Evolutionary conservation across 1,140 invertebrate species (phyloP), one percentile per base, ranked within the genome.

Genomic region (Drosophila lacertosa): DNA sequence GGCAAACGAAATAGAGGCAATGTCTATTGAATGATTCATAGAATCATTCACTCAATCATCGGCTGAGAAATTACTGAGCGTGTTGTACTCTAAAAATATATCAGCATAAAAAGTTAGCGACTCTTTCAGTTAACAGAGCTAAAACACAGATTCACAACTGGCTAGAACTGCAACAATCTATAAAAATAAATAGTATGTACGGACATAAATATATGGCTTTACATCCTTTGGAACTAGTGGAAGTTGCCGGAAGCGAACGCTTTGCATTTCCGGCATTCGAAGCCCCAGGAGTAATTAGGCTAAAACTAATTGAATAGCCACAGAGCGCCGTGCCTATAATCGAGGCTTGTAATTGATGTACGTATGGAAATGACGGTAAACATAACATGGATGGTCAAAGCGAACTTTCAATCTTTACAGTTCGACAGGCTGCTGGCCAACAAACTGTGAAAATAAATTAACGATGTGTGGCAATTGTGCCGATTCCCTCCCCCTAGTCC

Each of bases 161-260:
- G 9, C 37, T 39, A 78, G 37, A 64, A 48, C 26, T 10, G 6
- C 37, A 35, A 44, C 45, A 29, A 33, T 22, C 18, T 39, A 66
- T 63, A 50, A 47, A 63, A 74, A 60, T 24, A 62, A 72, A 77
- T 77, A 53, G 54, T 9, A 57, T 44, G 13, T 51, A 32, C 20
- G 33, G 7, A 37, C 2, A 45, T 4, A 9, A 10, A 32, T 11
- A 33, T n/a, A 4, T 9, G 20, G 33, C 18, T 48, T 62, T 32
- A 71, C 79, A 83, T 83, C 79, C 79, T 83, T 75, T 54, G n/a
- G n/a, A 9, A 11, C n/a, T 26, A 33, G 29, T 29, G 65, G 58
- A 55, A 57, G 71, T 40, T 32, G 44, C 50, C 70, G 70, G 70
- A 74, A 63, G 42, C 18, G 9, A 68, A 53, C 58, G 65, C 51